Percentiles rank a stretch among this genome's conserved stretches.
Evolutionary conservation across 2,888 invertebrate species (phyloP).

Genomic region (Syrphus vitripennis): DNA sequence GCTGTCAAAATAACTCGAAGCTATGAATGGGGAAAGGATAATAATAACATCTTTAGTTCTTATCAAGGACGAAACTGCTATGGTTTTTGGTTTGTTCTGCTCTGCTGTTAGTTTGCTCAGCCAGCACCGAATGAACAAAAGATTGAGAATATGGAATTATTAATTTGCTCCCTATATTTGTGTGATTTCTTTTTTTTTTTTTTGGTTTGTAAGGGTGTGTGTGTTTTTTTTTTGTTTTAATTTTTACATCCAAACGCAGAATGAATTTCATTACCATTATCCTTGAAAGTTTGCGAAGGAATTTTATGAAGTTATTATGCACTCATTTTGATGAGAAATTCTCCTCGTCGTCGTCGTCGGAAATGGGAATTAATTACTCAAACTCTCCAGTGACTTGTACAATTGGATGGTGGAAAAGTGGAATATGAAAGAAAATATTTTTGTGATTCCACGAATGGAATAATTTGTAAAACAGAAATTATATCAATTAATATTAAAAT

Average conservation of each 20-base stretch:
- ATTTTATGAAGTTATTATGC: neutral
- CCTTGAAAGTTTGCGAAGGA: slow-evolving; percentile 1
- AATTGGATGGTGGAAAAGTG: neutral
- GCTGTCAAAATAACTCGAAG: slow-evolving; percentile 37
- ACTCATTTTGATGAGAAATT: neutral
- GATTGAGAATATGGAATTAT: slow-evolving; percentile 2
- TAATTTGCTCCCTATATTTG: neutral
- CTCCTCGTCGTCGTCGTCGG: neutral
- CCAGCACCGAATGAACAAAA: neutral
- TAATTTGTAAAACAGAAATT: neutral
- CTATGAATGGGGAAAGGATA: slow-evolving; percentile 30
- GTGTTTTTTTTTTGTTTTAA: neutral
- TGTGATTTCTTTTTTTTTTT: neutral
- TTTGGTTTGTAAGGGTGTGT: neutral
- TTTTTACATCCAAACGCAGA: neutral
- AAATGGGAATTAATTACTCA: neutral
- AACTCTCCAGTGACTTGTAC: neutral
- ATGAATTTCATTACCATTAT: slow-evolving; percentile 4
- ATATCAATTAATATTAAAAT: neutral
- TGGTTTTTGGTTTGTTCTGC: neutral
- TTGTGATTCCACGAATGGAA: neutral
- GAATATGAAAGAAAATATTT: too few relatives aligned
- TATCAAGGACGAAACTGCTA: neutral
- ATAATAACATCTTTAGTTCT: slow-evolving; percentile 43
- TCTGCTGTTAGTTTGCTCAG: neutral